phyloP scores from a whole-genome alignment of 2,888 invertebrate species.

The Trichopoda pennipes region DNA sequence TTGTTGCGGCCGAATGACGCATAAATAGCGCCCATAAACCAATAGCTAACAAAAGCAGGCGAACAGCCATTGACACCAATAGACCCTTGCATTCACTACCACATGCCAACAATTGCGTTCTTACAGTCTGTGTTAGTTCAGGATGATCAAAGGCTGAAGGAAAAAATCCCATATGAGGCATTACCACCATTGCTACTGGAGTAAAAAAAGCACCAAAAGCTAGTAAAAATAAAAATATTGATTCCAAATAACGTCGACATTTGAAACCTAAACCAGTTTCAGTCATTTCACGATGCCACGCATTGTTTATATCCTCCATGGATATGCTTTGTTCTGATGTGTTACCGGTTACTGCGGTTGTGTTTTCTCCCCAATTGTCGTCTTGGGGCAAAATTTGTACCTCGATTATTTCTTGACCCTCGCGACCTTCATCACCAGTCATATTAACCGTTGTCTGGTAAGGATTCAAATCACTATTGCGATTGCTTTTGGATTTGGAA shows the following conservation, averaged over 20 bases:
- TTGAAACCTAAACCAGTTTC: slow-evolving; percentile 87
- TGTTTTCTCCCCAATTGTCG: slow-evolving; percentile 99
- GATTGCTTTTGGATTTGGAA: slow-evolving; percentile 83
- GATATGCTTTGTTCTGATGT: slow-evolving; percentile 97
- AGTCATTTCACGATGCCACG: slow-evolving; percentile 88
- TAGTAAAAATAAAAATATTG: slow-evolving; percentile 89
- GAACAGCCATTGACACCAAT: slow-evolving; percentile 94
- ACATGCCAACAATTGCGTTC: slow-evolving; percentile 88
- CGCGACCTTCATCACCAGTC: slow-evolving; percentile 85
- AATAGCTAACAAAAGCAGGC: slow-evolving; percentile 92
- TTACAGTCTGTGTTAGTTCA: slow-evolving; percentile 86
- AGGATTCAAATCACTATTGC: slow-evolving; percentile 86
- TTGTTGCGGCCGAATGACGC: slow-evolving; percentile 90
- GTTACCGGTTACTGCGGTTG: slow-evolving; percentile 97
- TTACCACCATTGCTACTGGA: slow-evolving; percentile 95
- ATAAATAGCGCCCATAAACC: slow-evolving; percentile 97
- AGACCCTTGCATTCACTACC: slow-evolving; percentile 97
- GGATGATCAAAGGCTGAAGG: slow-evolving; percentile 86
- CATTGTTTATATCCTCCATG: slow-evolving; percentile 93
- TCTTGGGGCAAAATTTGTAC: slow-evolving; percentile 98
- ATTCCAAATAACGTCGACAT: slow-evolving; percentile 92
- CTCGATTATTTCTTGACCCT: slow-evolving; percentile 95
- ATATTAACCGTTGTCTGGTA: slow-evolving; percentile 93
- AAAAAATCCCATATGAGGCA: slow-evolving; percentile 94
- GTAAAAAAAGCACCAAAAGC: slow-evolving; percentile 93